Conservation (phyloP, 2,113 vertebrate species). For the Acrocephalus arundinaceus region DNA sequence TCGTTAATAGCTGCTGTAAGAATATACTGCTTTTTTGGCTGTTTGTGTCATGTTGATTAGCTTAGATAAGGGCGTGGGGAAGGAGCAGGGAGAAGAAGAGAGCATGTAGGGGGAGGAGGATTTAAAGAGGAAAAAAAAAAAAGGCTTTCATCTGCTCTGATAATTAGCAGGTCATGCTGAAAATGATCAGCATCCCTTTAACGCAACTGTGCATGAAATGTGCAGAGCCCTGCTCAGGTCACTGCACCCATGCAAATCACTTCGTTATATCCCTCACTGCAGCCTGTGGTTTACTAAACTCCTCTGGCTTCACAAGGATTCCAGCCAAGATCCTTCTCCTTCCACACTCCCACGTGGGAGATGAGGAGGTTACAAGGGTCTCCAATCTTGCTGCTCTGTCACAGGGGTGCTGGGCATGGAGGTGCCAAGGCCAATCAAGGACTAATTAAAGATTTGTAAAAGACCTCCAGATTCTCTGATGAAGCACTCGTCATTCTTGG, state of each 20-base stretch:
- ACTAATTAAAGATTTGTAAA: not conserved
- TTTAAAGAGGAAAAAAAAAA: not conserved
- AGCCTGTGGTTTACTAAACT: not conserved
- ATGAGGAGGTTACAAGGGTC: not conserved
- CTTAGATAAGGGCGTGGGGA: constrained; percentile 24
- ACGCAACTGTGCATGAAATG: constrained; percentile 45
- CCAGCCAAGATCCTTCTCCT: not conserved
- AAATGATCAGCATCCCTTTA: constrained; percentile 52
- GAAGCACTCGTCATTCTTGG: not conserved
- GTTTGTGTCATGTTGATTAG: constrained; percentile 29
- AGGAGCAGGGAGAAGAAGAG: not conserved
- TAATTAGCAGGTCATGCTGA: constrained; percentile 62
- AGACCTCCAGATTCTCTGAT: not conserved
- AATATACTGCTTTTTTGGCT: not conserved
- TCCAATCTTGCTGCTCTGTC: not conserved
- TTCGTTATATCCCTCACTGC: not conserved
- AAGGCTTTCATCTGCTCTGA: constrained; percentile 44
- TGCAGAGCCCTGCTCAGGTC: constrained; percentile 37
- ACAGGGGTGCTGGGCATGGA: rapidly evolving
- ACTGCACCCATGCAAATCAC: not conserved
- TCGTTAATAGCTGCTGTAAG: constrained; percentile 12
- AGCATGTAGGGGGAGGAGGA: not conserved
- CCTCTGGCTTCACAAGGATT: not conserved
- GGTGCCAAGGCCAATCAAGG: not conserved
- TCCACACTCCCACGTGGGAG: not conserved